Evolutionary conservation across 1,140 invertebrate genomes (phyloP).

Genomic region (Caenorhabditis remanei): DNA sequence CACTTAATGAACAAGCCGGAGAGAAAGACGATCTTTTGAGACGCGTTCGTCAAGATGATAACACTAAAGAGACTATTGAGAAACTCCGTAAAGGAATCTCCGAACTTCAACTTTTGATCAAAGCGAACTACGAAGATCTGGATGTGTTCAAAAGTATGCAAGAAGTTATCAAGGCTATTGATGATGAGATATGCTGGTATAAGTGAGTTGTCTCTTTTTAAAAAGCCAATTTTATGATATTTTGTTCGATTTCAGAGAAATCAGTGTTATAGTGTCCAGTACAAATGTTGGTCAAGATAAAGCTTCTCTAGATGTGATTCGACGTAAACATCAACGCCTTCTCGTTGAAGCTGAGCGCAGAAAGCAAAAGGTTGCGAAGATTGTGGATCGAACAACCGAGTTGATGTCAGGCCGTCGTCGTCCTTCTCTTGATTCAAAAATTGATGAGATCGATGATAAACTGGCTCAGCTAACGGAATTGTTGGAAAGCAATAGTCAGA

Average conservation of each 20-base stretch:
- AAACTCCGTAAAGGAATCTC: not conserved
- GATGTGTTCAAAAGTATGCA: slow-evolving; percentile 34
- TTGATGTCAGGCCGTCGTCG: slow-evolving; percentile 3
- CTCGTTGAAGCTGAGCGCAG: slow-evolving; percentile 3
- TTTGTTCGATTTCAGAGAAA: slow-evolving; percentile 2
- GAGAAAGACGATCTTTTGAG: slow-evolving; percentile 22
- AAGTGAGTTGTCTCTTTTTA: slow-evolving; percentile 10
- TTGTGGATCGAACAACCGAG: slow-evolving; percentile 6
- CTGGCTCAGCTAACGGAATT: slow-evolving; percentile 26
- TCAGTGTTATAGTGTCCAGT: slow-evolving; percentile 22
- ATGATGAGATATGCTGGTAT: slow-evolving; percentile 44
- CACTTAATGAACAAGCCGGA: slow-evolving; percentile 29
- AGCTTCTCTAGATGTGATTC: not conserved
- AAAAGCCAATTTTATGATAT: not conserved
- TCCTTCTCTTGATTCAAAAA: slow-evolving; percentile 19
- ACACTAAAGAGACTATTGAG: not conserved
- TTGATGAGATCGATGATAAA: slow-evolving; percentile 26
- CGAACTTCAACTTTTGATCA: not conserved
- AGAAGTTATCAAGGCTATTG: slow-evolving; percentile 17
- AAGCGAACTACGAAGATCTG: slow-evolving; percentile 20
- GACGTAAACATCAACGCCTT: slow-evolving; percentile 37
- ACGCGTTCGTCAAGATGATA: not conserved
- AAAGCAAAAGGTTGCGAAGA: slow-evolving; percentile 26
- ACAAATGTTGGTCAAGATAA: slow-evolving; percentile 12
- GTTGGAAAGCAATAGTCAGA: slow-evolving; percentile 26